phyloP scores from a whole-genome alignment of 2,797 vertebrate genomes.

The Scarus forsteni region DNA sequence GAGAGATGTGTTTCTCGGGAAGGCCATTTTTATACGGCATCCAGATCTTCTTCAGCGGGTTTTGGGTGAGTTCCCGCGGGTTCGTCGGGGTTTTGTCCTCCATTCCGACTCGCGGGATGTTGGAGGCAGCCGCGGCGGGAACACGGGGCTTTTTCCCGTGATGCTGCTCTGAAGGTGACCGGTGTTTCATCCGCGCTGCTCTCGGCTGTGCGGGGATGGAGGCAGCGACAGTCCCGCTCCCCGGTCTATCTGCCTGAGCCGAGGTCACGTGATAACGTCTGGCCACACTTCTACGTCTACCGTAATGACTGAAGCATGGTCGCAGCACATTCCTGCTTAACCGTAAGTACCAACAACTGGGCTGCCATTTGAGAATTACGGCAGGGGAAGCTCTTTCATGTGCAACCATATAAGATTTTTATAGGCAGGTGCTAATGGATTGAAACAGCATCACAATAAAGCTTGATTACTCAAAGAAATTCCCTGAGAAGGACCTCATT shows the following conservation, averaged over 20 bases:
- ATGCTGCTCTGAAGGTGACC: conserved; percentile 66
- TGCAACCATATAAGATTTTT: no score
- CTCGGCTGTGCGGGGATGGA: conserved; percentile 29
- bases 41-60: conserved; percentile 95
- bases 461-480: no score
- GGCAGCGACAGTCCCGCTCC: background rate
- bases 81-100: conserved; percentile 64
- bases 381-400: no score
- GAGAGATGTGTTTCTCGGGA: conserved; percentile 89
- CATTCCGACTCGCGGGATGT: conserved; percentile 47
- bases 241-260: background rate
- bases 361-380: background rate
- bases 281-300: conserved; percentile 1
- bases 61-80: conserved; percentile 91
- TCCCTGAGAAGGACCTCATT: no score
- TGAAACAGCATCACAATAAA: no score
- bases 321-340: conserved; percentile 24
- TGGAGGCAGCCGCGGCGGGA: conserved; percentile 41
- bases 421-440: no score
- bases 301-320: conserved; percentile 39
- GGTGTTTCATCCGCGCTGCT: conserved; percentile 70
- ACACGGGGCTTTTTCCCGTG: conserved; percentile 62
- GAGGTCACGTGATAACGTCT: conserved; percentile 50
- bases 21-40: conserved; percentile 93
- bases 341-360: conserved; percentile 15